Evolutionary conservation across 2,888 invertebrate genomes (phyloP).

Genomic region (Orchesellides sinensis): DNA sequence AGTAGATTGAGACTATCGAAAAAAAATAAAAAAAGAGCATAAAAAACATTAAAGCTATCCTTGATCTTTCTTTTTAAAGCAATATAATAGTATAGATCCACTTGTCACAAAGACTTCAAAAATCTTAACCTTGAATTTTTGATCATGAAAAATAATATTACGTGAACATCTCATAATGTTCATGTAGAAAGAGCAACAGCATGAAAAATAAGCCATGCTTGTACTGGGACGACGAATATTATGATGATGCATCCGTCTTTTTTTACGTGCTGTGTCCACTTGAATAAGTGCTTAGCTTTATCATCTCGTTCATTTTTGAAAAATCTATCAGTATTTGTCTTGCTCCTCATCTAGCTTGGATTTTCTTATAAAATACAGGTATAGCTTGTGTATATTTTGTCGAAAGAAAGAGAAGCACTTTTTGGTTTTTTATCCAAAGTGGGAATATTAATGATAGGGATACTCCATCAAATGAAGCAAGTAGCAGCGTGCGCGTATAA

Average conservation of each 20-base stretch:
- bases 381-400: no score
- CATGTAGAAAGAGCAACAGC: background rate
- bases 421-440: conserved; percentile 55
- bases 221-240: background rate
- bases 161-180: conserved; percentile 38
- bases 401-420: conserved; percentile 1
- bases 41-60: no score
- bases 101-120: conserved; percentile 63
- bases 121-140: conserved; percentile 63
- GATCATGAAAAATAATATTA: conserved; percentile 63
- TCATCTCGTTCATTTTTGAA: conserved; percentile 74
- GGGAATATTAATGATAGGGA: conserved; percentile 66
- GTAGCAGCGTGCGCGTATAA: conserved; percentile 52
- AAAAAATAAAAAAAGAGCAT: background rate
- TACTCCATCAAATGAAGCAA: conserved; percentile 56
- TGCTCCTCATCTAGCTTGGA: conserved; percentile 28
- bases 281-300: conserved; percentile 66
- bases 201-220: background rate
- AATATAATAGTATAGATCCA: conserved; percentile 28
- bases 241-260: conserved; percentile 57
- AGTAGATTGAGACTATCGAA: background rate
- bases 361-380: background rate
- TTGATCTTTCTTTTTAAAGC: background rate
- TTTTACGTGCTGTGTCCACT: conserved; percentile 54
- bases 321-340: conserved; percentile 75